A percentile compares a stretch with the other conserved stretches of the same genome.
phyloP scores from a whole-genome alignment of 2,888 invertebrate genomes.

The Lamellibrachia columna region DNA sequence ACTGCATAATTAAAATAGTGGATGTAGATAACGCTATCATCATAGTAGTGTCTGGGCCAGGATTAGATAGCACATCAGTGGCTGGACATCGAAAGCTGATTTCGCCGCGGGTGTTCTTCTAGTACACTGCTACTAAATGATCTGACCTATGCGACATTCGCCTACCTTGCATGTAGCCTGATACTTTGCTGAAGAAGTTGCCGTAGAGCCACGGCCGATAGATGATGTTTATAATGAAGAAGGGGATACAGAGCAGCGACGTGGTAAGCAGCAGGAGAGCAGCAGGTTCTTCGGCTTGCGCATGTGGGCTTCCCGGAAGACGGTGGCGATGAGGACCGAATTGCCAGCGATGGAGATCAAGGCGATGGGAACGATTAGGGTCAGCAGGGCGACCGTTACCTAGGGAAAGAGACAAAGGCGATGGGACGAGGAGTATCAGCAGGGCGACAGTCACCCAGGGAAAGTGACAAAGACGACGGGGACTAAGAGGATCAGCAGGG shows the following conservation, averaged over 20 bases:
- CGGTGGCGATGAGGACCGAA: conserved; percentile 55
- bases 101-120: too few species aligned
- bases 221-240: conserved; percentile 70
- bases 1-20: too few species aligned
- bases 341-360: conserved; percentile 46
- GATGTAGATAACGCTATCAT: too few species aligned
- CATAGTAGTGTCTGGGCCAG: too few species aligned
- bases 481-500: background rate
- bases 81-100: too few species aligned
- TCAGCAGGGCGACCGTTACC: too few species aligned
- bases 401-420: too few species aligned
- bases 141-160: background rate
- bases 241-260: conserved; percentile 80
- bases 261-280: conserved; percentile 77
- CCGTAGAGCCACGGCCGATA: conserved; percentile 71
- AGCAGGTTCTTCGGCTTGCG: conserved; percentile 72
- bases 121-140: background rate
- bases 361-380: background rate
- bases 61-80: too few species aligned
- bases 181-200: conserved; percentile 61
- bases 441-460: background rate
- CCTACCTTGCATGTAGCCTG: conserved; percentile 58
- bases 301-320: conserved; percentile 50
- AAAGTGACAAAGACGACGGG: background rate
- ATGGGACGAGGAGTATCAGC: too few species aligned